Base-by-base conservation (phyloP, 2,113 vertebrate species). In the Catagonus wagneri region DNA sequence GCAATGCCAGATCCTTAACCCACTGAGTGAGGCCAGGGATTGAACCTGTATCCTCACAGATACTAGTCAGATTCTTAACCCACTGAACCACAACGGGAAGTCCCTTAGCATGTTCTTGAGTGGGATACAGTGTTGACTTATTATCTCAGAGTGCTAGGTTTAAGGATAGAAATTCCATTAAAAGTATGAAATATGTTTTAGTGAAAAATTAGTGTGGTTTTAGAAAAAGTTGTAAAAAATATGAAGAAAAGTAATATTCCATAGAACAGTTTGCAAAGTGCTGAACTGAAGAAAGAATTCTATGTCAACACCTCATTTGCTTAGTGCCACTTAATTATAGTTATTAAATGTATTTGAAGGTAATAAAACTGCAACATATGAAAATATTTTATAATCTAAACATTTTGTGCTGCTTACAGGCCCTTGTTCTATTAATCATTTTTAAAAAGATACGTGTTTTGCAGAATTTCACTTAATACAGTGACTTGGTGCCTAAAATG, bases 271-370 rank as follows among this genome's bases (percentile, higher is more conserved):
- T 78, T 72, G 50, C 34, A 23, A 86, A 97, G 58, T 74, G 27
- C 74, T 44, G 34, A 74, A 74, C 83, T 80, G 63, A 91, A 90
- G 66, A 75, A 83, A 68, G 44, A 63, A 76, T 72, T 92, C 19
- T 83, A 0, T 80, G 75, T 75, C 15, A 92, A 52, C 68, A 65
- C 61, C 90, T 86, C 80, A 92, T 96, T 92, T 87, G 20, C 60
- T 94, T 83, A 95, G n/a, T 68, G 32, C 68, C 50, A 44, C 72
- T 69, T 89, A 80, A 74, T 86, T 83, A 74, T 36, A 90, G 52
- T 83, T 89, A 72, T 60, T 81, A 95, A 83, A 22, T 95, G 34
- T 92, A 74, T 92, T 89, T 94, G 63, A 92, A 94, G 96, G 56
- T 94, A 44, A 66, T 80, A 92, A 93, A 83, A 75, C 17, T 92